Evolutionary conservation across 1,140 invertebrate species (phyloP), one percentile per base, ranked within the genome.

Genomic region (Drosophila simulans): DNA sequence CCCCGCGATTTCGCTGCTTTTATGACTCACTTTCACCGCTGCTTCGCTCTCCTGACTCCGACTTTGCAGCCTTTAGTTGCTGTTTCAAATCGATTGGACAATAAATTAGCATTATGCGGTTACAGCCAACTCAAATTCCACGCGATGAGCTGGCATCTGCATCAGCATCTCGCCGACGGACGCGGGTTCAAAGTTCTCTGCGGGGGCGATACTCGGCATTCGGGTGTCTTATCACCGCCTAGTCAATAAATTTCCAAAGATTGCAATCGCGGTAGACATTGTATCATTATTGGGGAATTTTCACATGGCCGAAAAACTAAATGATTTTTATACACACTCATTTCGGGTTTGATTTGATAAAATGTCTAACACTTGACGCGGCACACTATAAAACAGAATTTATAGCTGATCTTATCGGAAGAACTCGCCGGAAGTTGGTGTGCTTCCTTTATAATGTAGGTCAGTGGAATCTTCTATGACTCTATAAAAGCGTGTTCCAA

Each of bases 101-200:
- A 85, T 85, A 84, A 85, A 84, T 84, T 85, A 80, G 81, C 77
- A 77, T 85, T 85, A 85, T 85, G 72, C 58, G 77, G 72, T 64
- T 80, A 69, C 63, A 58, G 49, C 37, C 73, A 56, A 56, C 54
- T 63, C 53, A 13, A 22, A 49, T 37, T 43, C 46, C 56, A 56
- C 20, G 2, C 31, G 57, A 62, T 85, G 81, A 80, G 81, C 65
- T 84, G 80, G 57, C 76, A 22, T 22, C 20, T 22, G 20, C 2
- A 17, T 17, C 20, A 45, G 37, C 48, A 55, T 45, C 58, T 17
- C 15, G n/a, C 5, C 22, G 3, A 12, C 17, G 12, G 5, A 43
- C 22, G 39, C 42, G 49, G 59, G 78, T 31, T 42, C 49, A 64
- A 77, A 66, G 64, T 49, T 70, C 65, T 27, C 35, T 17, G 25